Percentiles rank a stretch among this genome's conserved stretches.
Conservation (phyloP, 1,140 invertebrate genomes). For the Copidosoma floridanum region DNA sequence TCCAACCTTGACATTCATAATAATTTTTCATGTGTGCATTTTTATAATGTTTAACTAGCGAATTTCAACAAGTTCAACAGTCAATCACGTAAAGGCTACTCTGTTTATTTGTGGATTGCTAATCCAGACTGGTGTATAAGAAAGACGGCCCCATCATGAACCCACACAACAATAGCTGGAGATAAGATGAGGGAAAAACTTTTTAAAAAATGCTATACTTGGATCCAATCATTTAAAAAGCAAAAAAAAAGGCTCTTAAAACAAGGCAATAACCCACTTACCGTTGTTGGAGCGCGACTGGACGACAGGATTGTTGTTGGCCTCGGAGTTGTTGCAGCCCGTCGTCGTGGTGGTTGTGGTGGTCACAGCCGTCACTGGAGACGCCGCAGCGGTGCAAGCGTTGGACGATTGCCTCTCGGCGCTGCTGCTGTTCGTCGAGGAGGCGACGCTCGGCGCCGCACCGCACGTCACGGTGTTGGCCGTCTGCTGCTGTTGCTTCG, state of each 20-base stretch:
- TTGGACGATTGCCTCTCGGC: constrained; percentile 38
- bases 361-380: constrained; percentile 21
- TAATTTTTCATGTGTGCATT: no score
- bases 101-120: no score
- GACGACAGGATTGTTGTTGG: constrained; percentile 47
- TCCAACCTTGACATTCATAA: no score
- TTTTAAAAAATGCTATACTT: no score
- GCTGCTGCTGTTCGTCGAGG: background rate
- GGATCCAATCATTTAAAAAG: background rate
- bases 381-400: constrained; percentile 12
- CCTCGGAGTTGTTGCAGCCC: constrained; percentile 35
- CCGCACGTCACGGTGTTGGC: background rate
- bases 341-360: constrained; percentile 25
- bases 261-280: constrained; percentile 33
- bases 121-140: no score
- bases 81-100: no score
- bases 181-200: no score
- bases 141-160: no score
- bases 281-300: constrained; percentile 45
- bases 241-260: constrained; percentile 20
- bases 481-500: constrained; percentile 31
- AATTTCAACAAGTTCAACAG: no score
- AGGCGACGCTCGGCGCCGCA: background rate
- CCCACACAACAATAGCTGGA: no score
- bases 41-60: no score